Evolutionary conservation across 2,888 invertebrate genomes (phyloP).

Genomic region (Drosophila mimica): DNA sequence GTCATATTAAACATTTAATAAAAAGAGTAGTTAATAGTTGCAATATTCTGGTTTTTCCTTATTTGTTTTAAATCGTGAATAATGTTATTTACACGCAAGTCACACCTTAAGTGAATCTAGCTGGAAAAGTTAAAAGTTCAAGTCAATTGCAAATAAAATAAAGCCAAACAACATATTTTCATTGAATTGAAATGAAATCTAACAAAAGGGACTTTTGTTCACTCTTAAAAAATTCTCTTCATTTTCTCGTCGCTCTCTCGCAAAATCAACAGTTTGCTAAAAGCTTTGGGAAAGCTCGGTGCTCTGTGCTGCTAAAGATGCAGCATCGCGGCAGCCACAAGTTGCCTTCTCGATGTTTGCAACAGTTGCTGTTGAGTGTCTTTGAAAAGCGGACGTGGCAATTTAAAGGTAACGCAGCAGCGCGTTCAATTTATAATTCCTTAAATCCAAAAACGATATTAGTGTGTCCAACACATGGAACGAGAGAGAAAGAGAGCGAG

Average conservation of each 20-base stretch:
- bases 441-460: constrained; percentile 60
- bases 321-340: constrained; percentile 67
- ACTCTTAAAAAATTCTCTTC: constrained; percentile 29
- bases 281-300: constrained; percentile 45
- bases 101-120: background rate
- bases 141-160: background rate
- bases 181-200: constrained; percentile 12
- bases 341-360: constrained; percentile 77
- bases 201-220: background rate
- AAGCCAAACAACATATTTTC: background rate
- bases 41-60: background rate
- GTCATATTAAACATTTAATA: background rate
- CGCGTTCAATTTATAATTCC: constrained; percentile 37
- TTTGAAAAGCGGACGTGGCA: constrained; percentile 78
- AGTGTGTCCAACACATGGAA: constrained; percentile 22
- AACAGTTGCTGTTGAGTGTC: constrained; percentile 82
- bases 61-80: background rate
- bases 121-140: background rate
- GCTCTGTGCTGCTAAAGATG: constrained; percentile 44
- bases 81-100: background rate
- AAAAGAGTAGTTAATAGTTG: too few relatives aligned
- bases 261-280: constrained; percentile 70
- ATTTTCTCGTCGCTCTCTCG: constrained; percentile 4
- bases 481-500: constrained; percentile 1
- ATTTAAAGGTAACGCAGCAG: constrained; percentile 62